Evolutionary conservation across 2,888 invertebrate species (phyloP).

Genomic region (Leptopterna dolabrata): DNA sequence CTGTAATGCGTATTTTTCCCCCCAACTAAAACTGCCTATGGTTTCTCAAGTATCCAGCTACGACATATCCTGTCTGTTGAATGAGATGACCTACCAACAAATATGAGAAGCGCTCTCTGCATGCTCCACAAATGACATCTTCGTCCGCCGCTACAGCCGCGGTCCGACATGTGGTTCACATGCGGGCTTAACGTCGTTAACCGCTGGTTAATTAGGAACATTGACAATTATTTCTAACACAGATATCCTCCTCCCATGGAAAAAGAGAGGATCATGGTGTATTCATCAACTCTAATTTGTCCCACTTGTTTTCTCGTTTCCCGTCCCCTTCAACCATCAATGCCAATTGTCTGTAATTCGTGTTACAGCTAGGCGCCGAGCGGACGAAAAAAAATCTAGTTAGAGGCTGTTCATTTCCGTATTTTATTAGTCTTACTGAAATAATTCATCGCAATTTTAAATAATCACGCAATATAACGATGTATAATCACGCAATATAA

Average conservation of each 20-base stretch:
- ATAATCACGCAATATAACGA: no score
- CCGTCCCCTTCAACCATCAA: constrained; percentile 20
- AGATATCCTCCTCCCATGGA: constrained; percentile 10
- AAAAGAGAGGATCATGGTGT: constrained; percentile 24
- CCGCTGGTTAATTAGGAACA: constrained; percentile 34
- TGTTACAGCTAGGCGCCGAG: constrained; percentile 20
- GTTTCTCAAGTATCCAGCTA: not conserved
- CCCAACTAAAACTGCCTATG: no score
- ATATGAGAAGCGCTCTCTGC: not conserved
- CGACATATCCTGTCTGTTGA: not conserved
- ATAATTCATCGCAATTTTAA: not conserved
- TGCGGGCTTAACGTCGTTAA: constrained; percentile 31
- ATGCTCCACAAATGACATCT: not conserved
- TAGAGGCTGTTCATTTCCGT: not conserved
- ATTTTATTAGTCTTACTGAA: not conserved
- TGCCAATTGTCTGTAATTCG: constrained; percentile 37
- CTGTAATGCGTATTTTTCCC: no score
- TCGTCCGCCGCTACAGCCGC: not conserved
- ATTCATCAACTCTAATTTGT: constrained; percentile 40
- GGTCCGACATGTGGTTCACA: constrained; percentile 19
- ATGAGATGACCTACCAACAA: not conserved
- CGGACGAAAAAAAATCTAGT: constrained; percentile 9
- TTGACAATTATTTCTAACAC: constrained; percentile 36
- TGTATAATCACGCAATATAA: no score
- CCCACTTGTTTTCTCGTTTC: constrained; percentile 40